phyloP scores from a whole-genome alignment of 1,140 invertebrate species.

The Drosophila burlai region DNA sequence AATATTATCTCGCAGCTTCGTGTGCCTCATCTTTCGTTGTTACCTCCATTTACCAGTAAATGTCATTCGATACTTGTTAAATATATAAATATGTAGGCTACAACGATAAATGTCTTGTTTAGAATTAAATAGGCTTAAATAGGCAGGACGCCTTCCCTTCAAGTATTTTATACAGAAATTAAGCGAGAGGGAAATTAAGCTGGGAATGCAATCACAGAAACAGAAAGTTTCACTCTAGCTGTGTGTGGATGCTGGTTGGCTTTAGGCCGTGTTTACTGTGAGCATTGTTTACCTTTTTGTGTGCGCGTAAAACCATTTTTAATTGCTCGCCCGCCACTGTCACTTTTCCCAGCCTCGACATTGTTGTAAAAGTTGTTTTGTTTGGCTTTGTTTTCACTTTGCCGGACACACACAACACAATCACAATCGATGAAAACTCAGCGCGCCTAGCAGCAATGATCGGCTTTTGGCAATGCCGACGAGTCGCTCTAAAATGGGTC shows the following conservation, averaged over 20 bases:
- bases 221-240: too few species aligned
- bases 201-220: neutral
- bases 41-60: neutral
- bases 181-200: neutral
- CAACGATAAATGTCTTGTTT: too few species aligned
- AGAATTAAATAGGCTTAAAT: neutral
- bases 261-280: constrained; percentile 10
- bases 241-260: neutral
- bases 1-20: neutral
- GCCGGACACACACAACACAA: neutral
- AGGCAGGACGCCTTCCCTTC: neutral
- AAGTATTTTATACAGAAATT: neutral
- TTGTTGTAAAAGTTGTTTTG: constrained; percentile 78
- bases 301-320: constrained; percentile 53
- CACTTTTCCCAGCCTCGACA: constrained; percentile 68
- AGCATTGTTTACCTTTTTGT: constrained; percentile 39
- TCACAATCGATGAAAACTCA: constrained; percentile 16
- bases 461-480: constrained; percentile 34
- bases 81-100: neutral
- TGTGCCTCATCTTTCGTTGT: neutral
- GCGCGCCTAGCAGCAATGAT: constrained; percentile 14
- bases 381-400: constrained; percentile 73
- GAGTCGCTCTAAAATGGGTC: constrained; percentile 36
- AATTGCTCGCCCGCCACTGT: constrained; percentile 61
- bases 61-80: constrained; percentile 1